Conservation (phyloP, 2,113 vertebrate genomes). For the Coptodon rendalli region DNA sequence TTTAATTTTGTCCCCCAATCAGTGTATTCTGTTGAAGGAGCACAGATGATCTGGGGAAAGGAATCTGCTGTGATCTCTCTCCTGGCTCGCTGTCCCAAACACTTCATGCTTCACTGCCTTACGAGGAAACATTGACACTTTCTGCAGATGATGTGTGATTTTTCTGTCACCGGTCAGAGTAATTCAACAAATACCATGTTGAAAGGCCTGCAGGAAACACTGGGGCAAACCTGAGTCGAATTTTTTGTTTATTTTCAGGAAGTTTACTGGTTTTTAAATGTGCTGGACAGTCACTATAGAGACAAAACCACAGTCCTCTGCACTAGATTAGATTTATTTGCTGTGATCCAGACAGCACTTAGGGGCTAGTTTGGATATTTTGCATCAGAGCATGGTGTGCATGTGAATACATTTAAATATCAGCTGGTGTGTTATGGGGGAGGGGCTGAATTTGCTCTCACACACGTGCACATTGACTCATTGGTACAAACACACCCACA, state of each 20-base stretch:
- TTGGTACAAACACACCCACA: constrained; percentile 10
- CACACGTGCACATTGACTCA: not conserved
- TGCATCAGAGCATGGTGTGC: not conserved
- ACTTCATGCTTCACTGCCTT: not conserved
- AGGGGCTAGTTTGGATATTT: not conserved
- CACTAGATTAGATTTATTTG: not conserved
- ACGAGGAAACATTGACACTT: not conserved
- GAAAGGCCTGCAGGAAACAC: not conserved
- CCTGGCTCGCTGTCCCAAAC: not conserved
- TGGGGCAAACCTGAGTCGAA: not conserved
- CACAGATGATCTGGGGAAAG: not conserved
- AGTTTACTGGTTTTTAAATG: not conserved
- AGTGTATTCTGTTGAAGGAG: not conserved
- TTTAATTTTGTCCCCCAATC: not conserved
- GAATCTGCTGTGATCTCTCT: not conserved
- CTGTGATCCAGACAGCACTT: not conserved
- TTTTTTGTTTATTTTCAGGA: not conserved
- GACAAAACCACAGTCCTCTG: not conserved
- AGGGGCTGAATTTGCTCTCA: not conserved
- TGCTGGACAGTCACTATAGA: not conserved
- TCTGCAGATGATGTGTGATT: not conserved
- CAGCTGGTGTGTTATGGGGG: not conserved
- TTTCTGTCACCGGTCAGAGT: not conserved
- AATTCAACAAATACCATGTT: not conserved
- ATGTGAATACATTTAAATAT: constrained; percentile 4